phyloP scores from a whole-genome alignment of 2,113 vertebrate species.

The Strix aluco region DNA sequence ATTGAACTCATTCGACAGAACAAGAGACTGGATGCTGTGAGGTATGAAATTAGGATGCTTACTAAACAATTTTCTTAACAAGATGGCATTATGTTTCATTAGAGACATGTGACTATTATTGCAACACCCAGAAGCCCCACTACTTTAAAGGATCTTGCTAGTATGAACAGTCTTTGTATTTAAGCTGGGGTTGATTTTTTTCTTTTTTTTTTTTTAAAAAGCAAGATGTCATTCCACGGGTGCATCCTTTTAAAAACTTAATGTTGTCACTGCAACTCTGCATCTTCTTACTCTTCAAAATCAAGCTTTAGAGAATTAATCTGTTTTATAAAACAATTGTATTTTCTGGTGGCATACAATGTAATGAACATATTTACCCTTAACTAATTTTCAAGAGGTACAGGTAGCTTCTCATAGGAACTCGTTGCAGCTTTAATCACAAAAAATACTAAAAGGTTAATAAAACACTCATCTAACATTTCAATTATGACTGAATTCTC shows the following conservation, averaged over 20 bases:
- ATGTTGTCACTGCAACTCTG: background rate
- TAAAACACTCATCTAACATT: background rate
- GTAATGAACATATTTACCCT: background rate
- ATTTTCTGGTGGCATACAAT: background rate
- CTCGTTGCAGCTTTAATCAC: background rate
- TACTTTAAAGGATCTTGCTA: background rate
- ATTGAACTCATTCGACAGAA: slow-evolving; percentile 99
- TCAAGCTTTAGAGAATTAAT: background rate
- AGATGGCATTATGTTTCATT: background rate
- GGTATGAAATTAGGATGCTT: slow-evolving; percentile 77
- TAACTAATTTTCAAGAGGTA: background rate
- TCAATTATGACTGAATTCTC: background rate
- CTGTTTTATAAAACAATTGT: background rate
- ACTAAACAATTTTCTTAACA: background rate
- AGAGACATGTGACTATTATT: background rate
- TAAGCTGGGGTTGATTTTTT: background rate
- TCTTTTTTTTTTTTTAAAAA: background rate
- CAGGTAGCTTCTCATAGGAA: background rate
- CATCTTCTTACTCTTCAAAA: background rate
- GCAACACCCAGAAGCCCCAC: background rate
- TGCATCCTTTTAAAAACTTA: background rate
- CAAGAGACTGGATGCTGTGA: slow-evolving; percentile 97
- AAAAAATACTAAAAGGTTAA: background rate
- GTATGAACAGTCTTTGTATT: background rate
- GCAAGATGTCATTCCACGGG: background rate